Evolutionary conservation across 1,140 invertebrate species (phyloP).

Genomic region (Drosophila tani): DNA sequence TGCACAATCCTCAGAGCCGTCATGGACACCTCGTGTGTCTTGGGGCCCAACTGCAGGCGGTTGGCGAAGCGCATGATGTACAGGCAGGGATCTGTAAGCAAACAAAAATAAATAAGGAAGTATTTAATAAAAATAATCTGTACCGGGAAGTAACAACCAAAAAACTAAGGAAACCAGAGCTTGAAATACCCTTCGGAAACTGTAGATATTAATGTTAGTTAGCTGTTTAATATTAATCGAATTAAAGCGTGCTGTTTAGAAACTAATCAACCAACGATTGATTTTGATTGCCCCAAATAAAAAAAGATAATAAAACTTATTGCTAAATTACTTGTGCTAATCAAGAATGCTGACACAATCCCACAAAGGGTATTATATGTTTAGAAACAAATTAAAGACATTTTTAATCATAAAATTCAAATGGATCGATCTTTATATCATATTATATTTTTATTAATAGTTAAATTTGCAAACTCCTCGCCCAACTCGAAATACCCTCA

Average conservation of each 20-base stretch:
- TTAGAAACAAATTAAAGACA: too few species aligned
- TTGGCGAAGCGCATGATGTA: conserved; percentile 98
- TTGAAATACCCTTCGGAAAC: conserved; percentile 3
- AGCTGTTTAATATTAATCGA: conserved; percentile 8
- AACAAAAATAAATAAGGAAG: conserved; percentile 34
- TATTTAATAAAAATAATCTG: conserved; percentile 7
- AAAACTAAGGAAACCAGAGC: not conserved
- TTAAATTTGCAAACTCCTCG: not conserved
- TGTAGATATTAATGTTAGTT: not conserved
- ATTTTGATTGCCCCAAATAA: not conserved
- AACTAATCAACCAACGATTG: conserved; percentile 3
- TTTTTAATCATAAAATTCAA: too few species aligned
- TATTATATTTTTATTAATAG: too few species aligned
- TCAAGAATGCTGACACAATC: not conserved
- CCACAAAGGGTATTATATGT: not conserved
- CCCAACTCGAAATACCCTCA: not conserved
- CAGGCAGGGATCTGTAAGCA: conserved; percentile 94
- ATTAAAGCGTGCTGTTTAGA: conserved; percentile 3
- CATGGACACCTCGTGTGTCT: conserved; percentile 97
- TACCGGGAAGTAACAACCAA: not conserved
- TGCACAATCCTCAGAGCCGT: conserved; percentile 97
- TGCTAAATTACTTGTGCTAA: not conserved
- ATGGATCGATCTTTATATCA: too few species aligned
- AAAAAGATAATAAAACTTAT: not conserved
- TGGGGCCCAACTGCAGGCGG: conserved; percentile 95